Evolutionary conservation across 2,888 invertebrate species (phyloP).

Genomic region (Ischnura elegans): DNA sequence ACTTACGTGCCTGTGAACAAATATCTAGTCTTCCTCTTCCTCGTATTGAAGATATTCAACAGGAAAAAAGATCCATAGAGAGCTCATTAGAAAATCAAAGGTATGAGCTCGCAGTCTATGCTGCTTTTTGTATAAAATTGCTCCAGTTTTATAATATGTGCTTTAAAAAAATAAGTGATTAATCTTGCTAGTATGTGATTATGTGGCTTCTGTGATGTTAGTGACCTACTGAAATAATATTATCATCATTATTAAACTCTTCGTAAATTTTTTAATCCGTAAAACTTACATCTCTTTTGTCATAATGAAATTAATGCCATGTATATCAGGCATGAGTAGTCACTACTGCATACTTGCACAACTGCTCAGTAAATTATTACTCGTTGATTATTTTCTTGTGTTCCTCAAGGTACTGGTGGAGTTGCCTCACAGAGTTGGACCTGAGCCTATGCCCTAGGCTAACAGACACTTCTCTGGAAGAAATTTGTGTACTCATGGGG

Average conservation of each 20-base stretch:
- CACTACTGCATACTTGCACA: too few species aligned
- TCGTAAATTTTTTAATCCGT: too few species aligned
- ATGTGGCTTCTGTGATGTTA: too few species aligned
- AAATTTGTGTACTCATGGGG: slow-evolving; percentile 81
- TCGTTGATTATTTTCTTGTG: not conserved
- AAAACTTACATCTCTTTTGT: too few species aligned
- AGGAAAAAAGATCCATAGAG: slow-evolving; percentile 75
- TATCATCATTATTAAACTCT: too few species aligned
- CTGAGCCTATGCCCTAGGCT: slow-evolving; percentile 84
- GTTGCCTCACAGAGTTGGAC: slow-evolving; percentile 80
- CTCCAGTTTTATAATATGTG: not conserved
- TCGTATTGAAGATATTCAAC: slow-evolving; percentile 81
- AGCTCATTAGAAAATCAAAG: slow-evolving; percentile 24
- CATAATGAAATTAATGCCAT: too few species aligned
- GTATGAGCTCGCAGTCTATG: not conserved
- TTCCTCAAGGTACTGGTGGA: slow-evolving; percentile 37
- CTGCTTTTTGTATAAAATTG: not conserved
- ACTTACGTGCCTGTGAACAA: slow-evolving; percentile 82
- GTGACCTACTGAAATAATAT: too few species aligned
- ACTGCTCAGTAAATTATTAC: not conserved
- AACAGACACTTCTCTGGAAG: slow-evolving; percentile 82
- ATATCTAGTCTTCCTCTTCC: slow-evolving; percentile 78
- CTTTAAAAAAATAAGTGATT: too few species aligned
- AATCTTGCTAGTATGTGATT: too few species aligned
- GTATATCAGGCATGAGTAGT: too few species aligned